Conservation (phyloP, 2,888 invertebrate species). For the Amphimallon solstitiale region DNA sequence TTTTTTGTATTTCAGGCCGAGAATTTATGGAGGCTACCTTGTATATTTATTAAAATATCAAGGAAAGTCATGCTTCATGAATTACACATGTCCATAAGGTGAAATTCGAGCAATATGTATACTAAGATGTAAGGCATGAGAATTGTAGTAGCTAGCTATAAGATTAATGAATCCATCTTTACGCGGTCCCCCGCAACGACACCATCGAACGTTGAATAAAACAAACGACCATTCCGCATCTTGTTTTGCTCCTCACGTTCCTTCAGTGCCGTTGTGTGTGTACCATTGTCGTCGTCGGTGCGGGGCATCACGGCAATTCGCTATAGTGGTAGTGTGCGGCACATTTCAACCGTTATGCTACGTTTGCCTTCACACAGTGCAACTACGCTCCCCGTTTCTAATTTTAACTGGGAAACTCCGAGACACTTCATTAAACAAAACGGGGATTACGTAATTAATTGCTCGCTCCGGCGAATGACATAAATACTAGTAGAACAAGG, state of each 20-base stretch:
- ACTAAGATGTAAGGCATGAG: too few species aligned
- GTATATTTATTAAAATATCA: too few species aligned
- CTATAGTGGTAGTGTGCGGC: neutral
- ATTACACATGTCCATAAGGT: too few species aligned
- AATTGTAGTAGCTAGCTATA: neutral
- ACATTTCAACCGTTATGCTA: neutral
- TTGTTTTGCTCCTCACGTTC: slow-evolving; percentile 4
- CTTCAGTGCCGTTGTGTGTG: neutral
- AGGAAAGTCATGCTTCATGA: too few species aligned
- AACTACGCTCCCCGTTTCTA: neutral
- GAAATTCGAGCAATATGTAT: neutral
- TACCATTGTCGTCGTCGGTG: neutral
- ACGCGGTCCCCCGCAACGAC: slow-evolving; percentile 18
- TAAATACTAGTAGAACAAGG: slow-evolving; percentile 41
- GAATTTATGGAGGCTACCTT: too few species aligned
- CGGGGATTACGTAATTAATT: slow-evolving; percentile 50
- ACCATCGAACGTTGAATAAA: slow-evolving; percentile 10
- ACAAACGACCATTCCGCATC: slow-evolving; percentile 9
- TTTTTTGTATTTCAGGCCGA: too few species aligned
- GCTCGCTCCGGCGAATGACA: slow-evolving; percentile 45
- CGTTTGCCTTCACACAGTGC: neutral
- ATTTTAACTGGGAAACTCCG: slow-evolving; percentile 31
- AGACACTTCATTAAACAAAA: slow-evolving; percentile 48
- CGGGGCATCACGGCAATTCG: neutral
- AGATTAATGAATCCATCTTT: slow-evolving; percentile 12